Evolutionary conservation across 2,113 vertebrate genomes (phyloP).

Genomic region (Rhabdornis inornatus): DNA sequence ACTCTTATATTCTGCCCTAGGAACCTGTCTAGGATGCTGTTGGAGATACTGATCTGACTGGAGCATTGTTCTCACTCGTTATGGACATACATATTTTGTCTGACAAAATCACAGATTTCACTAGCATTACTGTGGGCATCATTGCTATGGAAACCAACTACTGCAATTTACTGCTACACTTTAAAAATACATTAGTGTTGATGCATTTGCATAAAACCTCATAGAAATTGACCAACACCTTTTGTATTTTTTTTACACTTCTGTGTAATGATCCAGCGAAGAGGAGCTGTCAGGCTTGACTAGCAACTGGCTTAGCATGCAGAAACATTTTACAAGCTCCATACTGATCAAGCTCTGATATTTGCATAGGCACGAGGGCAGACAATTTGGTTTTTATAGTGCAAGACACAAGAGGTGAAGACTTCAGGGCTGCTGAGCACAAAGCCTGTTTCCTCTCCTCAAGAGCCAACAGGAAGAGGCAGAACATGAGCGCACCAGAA

Average conservation of each 20-base stretch:
- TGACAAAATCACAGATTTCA: not conserved
- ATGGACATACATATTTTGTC: not conserved
- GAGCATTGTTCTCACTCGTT: not conserved
- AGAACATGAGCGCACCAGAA: not conserved
- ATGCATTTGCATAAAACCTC: not conserved
- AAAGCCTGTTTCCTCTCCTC: not conserved
- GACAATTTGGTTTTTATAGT: not conserved
- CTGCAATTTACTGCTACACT: not conserved
- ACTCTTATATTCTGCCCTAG: not conserved
- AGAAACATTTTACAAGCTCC: not conserved
- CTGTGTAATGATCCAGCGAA: conserved; percentile 6
- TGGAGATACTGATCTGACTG: not conserved
- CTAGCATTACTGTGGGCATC: not conserved
- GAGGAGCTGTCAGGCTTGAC: not conserved
- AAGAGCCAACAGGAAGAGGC: not conserved
- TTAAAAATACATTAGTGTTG: not conserved
- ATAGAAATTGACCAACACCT: not conserved
- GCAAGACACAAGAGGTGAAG: not conserved
- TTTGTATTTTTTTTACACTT: not conserved
- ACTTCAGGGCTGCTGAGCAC: not conserved
- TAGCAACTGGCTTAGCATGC: not conserved
- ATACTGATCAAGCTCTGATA: not conserved
- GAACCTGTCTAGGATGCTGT: too few species aligned
- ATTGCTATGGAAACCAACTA: conserved; percentile 26
- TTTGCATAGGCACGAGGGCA: not conserved